phyloP scores from a whole-genome alignment of 2,797 vertebrate genomes.

The Borostomias antarcticus region DNA sequence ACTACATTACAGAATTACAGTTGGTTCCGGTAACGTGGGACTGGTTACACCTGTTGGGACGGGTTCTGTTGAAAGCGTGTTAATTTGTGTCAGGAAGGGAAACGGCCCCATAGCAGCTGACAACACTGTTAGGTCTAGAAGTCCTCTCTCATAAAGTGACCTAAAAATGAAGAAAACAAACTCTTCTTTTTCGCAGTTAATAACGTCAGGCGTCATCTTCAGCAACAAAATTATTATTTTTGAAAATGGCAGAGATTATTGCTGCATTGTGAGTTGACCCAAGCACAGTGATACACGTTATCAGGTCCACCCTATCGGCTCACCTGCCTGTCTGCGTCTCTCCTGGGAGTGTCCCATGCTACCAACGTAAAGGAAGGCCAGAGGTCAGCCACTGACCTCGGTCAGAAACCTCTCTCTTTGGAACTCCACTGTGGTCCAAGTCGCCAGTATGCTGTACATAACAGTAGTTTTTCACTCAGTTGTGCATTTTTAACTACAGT shows the following conservation, averaged over 20 bases:
- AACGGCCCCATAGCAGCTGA: neutral
- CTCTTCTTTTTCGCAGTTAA: neutral
- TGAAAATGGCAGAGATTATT: slow-evolving; percentile 70
- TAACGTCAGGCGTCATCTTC: slow-evolving; percentile 20
- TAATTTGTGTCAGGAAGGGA: neutral
- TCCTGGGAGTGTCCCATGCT: slow-evolving; percentile 59
- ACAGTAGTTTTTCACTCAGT: slow-evolving; percentile 25
- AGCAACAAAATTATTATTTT: slow-evolving; percentile 43
- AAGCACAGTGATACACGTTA: slow-evolving; percentile 62
- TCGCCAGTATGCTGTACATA: slow-evolving; percentile 31
- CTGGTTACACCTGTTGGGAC: neutral
- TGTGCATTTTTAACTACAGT: slow-evolving; percentile 49
- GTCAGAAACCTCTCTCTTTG: slow-evolving; percentile 4
- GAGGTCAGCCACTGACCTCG: slow-evolving; percentile 47
- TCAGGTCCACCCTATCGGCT: slow-evolving; percentile 32
- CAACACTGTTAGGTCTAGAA: slow-evolving; percentile 1
- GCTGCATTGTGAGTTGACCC: slow-evolving; percentile 64
- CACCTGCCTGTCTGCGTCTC: slow-evolving; percentile 37
- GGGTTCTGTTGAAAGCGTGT: neutral
- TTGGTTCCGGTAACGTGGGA: neutral
- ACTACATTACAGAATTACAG: no score
- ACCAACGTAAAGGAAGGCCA: slow-evolving; percentile 40
- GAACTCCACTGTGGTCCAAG: slow-evolving; percentile 32
- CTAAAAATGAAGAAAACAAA: neutral
- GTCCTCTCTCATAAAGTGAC: no score